These are phyloP conservation scores for Catagonus wagneri DNA, from an alignment of 2,113 vertebrate species.

Conservation along the genomic window DNA sequence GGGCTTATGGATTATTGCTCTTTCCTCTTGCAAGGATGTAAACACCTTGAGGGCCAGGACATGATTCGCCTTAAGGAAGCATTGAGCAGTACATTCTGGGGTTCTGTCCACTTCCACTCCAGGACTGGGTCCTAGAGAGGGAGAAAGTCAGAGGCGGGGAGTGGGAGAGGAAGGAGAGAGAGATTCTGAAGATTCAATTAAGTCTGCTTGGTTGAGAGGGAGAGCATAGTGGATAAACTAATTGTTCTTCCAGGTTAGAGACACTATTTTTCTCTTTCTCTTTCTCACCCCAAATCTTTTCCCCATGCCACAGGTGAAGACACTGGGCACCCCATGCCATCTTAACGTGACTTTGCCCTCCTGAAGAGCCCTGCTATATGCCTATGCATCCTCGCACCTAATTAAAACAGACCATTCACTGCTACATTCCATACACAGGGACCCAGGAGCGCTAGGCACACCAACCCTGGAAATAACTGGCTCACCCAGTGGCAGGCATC, in stretches of 20 bases:
- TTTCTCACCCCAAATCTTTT: not conserved
- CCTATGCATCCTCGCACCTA: not conserved
- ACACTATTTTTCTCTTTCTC: not conserved
- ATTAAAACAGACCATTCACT: not conserved
- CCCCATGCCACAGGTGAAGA: not conserved
- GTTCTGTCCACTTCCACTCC: not conserved
- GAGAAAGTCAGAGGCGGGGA: not conserved
- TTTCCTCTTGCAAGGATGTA: not conserved
- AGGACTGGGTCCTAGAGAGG: not conserved
- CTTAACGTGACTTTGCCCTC: not conserved
- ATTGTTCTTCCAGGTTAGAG: not conserved
- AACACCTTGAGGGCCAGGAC: not conserved
- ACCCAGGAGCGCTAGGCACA: not conserved
- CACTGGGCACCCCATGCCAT: not conserved
- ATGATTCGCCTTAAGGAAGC: not conserved
- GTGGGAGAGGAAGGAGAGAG: not conserved
- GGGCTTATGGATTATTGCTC: not conserved
- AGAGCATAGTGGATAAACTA: not conserved
- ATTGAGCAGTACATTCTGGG: not conserved
- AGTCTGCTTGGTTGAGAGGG: not conserved
- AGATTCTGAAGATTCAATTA: not conserved
- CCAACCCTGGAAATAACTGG: not conserved
- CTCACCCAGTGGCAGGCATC: too few relatives aligned
- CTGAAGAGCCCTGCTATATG: not conserved
- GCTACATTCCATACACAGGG: not conserved